Conservation (phyloP, 2,888 invertebrate genomes). For the Pachydiplax longipennis region DNA sequence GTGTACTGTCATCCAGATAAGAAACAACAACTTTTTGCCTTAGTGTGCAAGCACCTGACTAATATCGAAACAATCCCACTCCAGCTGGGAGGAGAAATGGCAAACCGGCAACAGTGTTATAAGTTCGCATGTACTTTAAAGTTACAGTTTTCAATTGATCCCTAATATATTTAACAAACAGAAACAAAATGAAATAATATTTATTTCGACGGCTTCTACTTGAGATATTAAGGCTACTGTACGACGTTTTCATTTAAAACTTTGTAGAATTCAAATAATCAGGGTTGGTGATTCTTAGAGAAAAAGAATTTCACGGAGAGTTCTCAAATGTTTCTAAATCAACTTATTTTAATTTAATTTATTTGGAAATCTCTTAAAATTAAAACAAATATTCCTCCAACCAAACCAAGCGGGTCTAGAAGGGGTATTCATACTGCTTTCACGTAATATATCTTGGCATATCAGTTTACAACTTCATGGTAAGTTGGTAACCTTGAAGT, state of each 20-base stretch:
- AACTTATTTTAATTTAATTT: not conserved
- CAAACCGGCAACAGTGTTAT: not conserved
- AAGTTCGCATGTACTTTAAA: not conserved
- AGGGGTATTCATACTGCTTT: not conserved
- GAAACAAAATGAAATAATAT: not conserved
- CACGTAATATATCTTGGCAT: not conserved
- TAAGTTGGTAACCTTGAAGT: conserved; percentile 41
- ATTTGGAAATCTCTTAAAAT: not conserved
- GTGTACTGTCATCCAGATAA: not conserved
- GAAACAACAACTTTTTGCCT: not conserved
- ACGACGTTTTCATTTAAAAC: not conserved
- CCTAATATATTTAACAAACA: not conserved
- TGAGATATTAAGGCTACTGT: not conserved
- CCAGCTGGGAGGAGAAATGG: not conserved
- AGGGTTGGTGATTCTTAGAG: not conserved
- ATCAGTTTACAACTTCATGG: conserved; percentile 31
- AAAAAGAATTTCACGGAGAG: not conserved
- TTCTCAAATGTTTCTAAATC: not conserved
- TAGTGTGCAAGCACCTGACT: not conserved
- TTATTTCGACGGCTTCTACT: not conserved
- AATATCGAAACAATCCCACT: not conserved
- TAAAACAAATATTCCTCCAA: not conserved
- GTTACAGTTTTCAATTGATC: not conserved
- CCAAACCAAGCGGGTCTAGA: not conserved
- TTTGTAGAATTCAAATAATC: conserved; percentile 13